Base-by-base conservation (phyloP, 2,888 invertebrate species). In the Catocala nupta region DNA sequence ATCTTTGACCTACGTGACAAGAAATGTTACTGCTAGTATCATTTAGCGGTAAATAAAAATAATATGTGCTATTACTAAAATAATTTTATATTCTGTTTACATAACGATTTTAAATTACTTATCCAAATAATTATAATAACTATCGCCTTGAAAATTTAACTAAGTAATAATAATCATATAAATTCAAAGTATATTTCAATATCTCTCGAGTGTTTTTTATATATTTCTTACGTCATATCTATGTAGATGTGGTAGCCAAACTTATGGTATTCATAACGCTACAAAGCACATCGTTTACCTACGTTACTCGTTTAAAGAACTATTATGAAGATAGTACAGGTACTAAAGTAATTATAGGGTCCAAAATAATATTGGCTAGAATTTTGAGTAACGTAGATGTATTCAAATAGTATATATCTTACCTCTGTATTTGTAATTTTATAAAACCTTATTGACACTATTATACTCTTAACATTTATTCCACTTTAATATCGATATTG, bases 311-410 rank as follows among this genome's bases (percentile, higher is more conserved):
- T 70, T 25, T 69, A 65, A 76, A 63, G 55, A 79, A 75, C 73
- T 81, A 75, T 80, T 81, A 65, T 80, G 81, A 82, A 73, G 64
- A 80, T 84, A 84, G 84, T 84, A 87, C 85, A 87, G 85, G 83
- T 86, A 83, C 77, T 84, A 81, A 83, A 81, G 76, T 80, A 83
- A 80, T 76, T 80, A 79, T 83, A 89, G 91, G 91, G 91, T 91
- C 91, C 91, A 91, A 91, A 84, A 78, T 83, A 79, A 78, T 75
- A 79, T 80, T 83, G 84, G 80, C 80, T 87, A 84, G 78, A 83
- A 78, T 83, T 71, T 82, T 76, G 81, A 80, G 85, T 86, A 84
- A 85, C 84, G 83, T 85, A 81, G 79, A 80, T 77, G 65, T 75
- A 73, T 59, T 74, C 53, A 61, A 58, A 56, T 59, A 60, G 11